Percentiles rank a stretch among this genome's conserved stretches.
Conservation (phyloP, 2,888 invertebrate species). For the Vesta saturnalis region DNA sequence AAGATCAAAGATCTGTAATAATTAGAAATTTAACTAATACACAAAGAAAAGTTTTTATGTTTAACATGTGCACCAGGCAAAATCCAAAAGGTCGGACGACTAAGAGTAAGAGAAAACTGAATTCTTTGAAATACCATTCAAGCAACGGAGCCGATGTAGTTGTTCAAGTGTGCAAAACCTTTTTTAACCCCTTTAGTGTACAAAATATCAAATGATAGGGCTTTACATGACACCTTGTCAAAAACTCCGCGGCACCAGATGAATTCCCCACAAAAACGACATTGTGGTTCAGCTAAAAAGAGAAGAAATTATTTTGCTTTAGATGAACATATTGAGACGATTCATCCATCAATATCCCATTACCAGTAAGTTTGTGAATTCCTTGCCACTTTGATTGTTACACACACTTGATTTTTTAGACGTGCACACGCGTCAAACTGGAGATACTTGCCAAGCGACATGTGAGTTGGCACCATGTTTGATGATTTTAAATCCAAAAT, state of each 20-base stretch:
- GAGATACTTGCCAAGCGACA: too few species aligned
- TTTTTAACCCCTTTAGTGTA: slow-evolving; percentile 25
- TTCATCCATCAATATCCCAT: slow-evolving; percentile 24
- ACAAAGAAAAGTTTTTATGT: too few species aligned
- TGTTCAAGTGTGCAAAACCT: too few species aligned
- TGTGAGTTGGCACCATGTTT: too few species aligned
- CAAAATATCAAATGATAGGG: slow-evolving; percentile 29
- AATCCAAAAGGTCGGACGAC: too few species aligned
- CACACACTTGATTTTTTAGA: neutral
- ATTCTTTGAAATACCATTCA: too few species aligned
- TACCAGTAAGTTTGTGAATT: too few species aligned
- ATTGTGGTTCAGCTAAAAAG: neutral
- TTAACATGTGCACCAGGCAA: too few species aligned
- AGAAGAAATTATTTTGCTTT: slow-evolving; percentile 14
- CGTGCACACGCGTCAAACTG: slow-evolving; percentile 24
- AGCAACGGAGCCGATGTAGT: too few species aligned
- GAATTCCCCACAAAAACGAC: slow-evolving; percentile 15
- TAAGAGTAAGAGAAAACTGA: too few species aligned
- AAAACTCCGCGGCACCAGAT: slow-evolving; percentile 20
- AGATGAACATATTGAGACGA: slow-evolving; percentile 20
- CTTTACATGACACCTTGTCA: slow-evolving; percentile 22
- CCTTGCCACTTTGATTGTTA: neutral
- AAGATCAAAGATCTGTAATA: too few species aligned
- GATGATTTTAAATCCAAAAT: slow-evolving; percentile 29
- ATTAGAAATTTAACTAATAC: too few species aligned